Evolutionary conservation across 2,113 vertebrate species (phyloP).

Genomic region (Tiliqua scincoides): DNA sequence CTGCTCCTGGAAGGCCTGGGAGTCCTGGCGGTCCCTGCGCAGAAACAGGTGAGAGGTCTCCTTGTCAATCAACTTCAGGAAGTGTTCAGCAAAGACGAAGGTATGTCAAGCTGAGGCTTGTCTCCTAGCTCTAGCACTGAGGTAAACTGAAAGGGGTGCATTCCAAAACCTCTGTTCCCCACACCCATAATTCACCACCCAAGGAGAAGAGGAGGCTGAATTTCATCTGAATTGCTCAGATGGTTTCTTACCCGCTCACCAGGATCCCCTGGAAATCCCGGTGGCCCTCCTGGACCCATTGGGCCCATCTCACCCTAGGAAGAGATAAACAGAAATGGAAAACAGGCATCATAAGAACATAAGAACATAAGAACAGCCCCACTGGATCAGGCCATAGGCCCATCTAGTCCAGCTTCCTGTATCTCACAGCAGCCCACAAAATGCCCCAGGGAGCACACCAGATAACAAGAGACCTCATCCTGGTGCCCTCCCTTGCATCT

Average conservation of each 20-base stretch:
- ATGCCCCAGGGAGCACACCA: too few species aligned
- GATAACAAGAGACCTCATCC: too few species aligned
- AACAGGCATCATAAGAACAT: too few species aligned
- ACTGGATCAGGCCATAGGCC: too few species aligned
- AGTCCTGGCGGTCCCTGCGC: conserved; percentile 85
- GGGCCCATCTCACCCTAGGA: conserved; percentile 73
- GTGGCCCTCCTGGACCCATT: conserved; percentile 73
- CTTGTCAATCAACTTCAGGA: not conserved
- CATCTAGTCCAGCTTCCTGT: too few species aligned
- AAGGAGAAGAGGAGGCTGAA: not conserved
- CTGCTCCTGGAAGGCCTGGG: conserved; percentile 84
- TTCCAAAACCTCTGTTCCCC: not conserved
- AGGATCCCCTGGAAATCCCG: conserved; percentile 85
- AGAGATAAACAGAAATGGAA: conserved; percentile 27
- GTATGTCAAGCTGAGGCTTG: conserved; percentile 32
- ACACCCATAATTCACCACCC: not conserved
- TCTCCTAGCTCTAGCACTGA: not conserved
- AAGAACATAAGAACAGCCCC: too few species aligned
- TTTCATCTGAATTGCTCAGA: not conserved
- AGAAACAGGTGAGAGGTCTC: not conserved
- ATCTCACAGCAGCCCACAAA: too few species aligned
- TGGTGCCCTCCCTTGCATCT: too few species aligned
- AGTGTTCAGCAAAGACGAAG: not conserved
- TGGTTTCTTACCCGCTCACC: conserved; percentile 81
- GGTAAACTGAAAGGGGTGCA: not conserved